phyloP scores from a whole-genome alignment of 30 jellyfish, hydroid and myxozoan genomes.

The Pseudorhiza aurosa region DNA sequence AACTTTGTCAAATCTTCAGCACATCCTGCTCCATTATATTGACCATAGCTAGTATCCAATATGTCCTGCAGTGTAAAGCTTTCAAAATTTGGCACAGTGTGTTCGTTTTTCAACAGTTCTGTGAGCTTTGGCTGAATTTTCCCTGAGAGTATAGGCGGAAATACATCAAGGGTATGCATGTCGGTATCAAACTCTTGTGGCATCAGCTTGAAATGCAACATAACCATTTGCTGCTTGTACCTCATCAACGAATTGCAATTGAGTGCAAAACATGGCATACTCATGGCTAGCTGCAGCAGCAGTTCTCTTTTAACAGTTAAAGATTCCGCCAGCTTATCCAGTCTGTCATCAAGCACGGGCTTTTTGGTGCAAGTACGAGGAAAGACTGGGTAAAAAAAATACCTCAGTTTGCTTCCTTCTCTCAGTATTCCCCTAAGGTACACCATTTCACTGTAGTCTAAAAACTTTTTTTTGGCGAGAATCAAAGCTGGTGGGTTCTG shows the following conservation, averaged over 20 bases:
- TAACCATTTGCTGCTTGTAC: slow-evolving; percentile 3
- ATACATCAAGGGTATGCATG: slow-evolving; percentile 5
- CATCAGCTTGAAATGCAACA: slow-evolving; percentile 34
- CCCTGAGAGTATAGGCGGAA: slow-evolving; percentile 48
- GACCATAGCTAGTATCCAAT: slow-evolving; percentile 20
- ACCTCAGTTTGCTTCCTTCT: slow-evolving; percentile 11
- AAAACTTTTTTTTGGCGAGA: slow-evolving; percentile 30
- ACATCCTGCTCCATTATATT: slow-evolving; percentile 50
- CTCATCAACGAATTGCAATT: not conserved
- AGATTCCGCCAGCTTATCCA: slow-evolving; percentile 20
- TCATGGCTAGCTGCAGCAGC: slow-evolving; percentile 39
- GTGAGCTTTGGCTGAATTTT: not conserved
- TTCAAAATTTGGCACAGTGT: slow-evolving; percentile 22
- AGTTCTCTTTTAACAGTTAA: slow-evolving; percentile 24
- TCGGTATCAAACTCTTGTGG: slow-evolving; percentile 51
- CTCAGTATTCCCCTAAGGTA: slow-evolving; percentile 58
- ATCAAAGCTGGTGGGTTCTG: slow-evolving; percentile 59
- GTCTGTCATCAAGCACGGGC: slow-evolving; percentile 35
- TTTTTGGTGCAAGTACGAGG: slow-evolving; percentile 31
- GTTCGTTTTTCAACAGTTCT: not conserved
- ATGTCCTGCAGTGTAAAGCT: slow-evolving; percentile 26
- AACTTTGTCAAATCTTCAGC: slow-evolving; percentile 55
- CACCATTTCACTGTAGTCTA: slow-evolving; percentile 64
- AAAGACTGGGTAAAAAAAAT: slow-evolving; percentile 57
- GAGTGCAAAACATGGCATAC: slow-evolving; percentile 64